Base-by-base conservation (phyloP, 2,113 vertebrate species). In the Nanorana parkeri region DNA sequence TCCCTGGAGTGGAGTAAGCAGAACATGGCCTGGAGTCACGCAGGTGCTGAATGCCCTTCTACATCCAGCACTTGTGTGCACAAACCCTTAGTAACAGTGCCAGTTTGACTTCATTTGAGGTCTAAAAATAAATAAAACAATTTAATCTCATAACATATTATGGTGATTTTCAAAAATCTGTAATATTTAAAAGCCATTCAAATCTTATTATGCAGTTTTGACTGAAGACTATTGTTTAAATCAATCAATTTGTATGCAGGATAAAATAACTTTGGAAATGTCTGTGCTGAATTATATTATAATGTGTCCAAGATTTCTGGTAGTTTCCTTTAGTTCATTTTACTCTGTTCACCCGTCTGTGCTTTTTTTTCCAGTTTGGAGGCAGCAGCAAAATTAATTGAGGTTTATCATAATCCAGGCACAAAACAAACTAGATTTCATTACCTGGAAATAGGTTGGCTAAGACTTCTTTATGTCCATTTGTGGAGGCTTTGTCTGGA, bases 391-490 rank as follows among this genome's bases (percentile, higher is more conserved):
- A 76, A 83, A 83, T 83, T 36, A 87, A 64, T 28, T 78, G 17
- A 78, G 73, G 5, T 60, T 83, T 84, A 81, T 64, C 78, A 83
- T 84, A 87, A 84, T 68, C 24, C 55, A 86, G 79, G 66, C 76
- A 80, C 1, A n/a, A 78, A 51, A 83, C 20, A 78, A 51, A 85
- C 61, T 83, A 52, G 72, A 52, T 56, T 89, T 81, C 78, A 85
- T 78, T 83, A 83, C 84, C 21, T 80, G 15, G 3, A 81, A 85
- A 76, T 84, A 84, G 66, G 21, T 26, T 81, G 75, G 69, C 15
- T 78, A 58, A 82, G 73, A 41, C 83, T 66, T 84, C 78, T 32
- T 74, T 68, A 84, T 52, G 24, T 69, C 83, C 71, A 47, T 58
- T 21, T 85, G 66, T 84, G 83, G 4, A 72, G 83, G 84, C 60